phyloP scores from a whole-genome alignment of 2,888 invertebrate genomes.

The Caenorhabditis sp. region DNA sequence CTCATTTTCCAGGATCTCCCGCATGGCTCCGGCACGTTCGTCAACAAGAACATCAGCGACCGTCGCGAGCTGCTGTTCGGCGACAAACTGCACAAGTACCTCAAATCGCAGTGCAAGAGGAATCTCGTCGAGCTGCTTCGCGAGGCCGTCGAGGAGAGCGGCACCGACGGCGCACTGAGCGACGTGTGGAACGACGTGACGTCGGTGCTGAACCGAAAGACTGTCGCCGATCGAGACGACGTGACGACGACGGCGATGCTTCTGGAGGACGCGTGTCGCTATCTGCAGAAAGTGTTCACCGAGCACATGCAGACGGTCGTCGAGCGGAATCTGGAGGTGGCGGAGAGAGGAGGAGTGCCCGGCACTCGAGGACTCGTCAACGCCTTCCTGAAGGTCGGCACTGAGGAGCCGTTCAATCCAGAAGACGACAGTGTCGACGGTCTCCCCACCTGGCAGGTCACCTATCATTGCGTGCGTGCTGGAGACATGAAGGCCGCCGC shows the following conservation, averaged over 20 bases:
- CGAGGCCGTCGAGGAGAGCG: constrained; percentile 69
- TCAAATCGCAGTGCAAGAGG: constrained; percentile 67
- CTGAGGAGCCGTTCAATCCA: constrained; percentile 54
- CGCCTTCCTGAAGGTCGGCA: constrained; percentile 79
- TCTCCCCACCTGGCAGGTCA: constrained; percentile 72
- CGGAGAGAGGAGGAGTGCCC: constrained; percentile 81
- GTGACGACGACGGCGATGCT: constrained; percentile 65
- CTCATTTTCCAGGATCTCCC: constrained; percentile 40
- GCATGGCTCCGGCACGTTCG: constrained; percentile 40
- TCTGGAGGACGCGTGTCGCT: constrained; percentile 71
- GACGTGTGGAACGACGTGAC: constrained; percentile 70
- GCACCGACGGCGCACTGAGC: constrained; percentile 63
- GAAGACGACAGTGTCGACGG: constrained; percentile 72
- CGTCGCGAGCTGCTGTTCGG: constrained; percentile 71
- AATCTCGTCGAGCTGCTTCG: constrained; percentile 67
- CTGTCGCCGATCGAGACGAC: constrained; percentile 61
- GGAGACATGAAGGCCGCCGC: constrained; percentile 71
- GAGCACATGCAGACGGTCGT: constrained; percentile 78
- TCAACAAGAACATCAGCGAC: constrained; percentile 58
- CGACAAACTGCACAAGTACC: constrained; percentile 71
- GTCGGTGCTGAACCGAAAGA: constrained; percentile 64
- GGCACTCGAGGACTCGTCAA: constrained; percentile 77
- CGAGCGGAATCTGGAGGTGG: constrained; percentile 76
- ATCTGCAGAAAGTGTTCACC: constrained; percentile 75
- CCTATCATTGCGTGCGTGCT: constrained; percentile 72